A percentile compares a stretch with the other conserved stretches of the same genome.
phyloP scores from a whole-genome alignment of 64 coral and sea anemone genomes.

The Montipora efflorescens region DNA sequence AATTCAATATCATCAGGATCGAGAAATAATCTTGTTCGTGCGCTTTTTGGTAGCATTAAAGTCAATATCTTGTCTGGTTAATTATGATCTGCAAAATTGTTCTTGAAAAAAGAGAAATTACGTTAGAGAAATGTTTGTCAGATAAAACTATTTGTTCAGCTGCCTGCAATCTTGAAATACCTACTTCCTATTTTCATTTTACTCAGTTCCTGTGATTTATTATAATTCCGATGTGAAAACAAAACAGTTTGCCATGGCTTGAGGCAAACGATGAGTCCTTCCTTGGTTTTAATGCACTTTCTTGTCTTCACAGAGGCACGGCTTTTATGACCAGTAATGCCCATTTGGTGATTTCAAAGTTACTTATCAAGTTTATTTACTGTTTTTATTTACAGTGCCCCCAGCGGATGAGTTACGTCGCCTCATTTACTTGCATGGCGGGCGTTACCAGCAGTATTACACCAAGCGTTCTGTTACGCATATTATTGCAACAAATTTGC shows the following conservation, averaged over 20 bases:
- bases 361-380: neutral
- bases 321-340: too few relatives aligned
- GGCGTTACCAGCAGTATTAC: slow-evolving; percentile 87
- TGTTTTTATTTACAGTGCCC: slow-evolving; percentile 63
- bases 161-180: too few relatives aligned
- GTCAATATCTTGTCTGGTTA: too few relatives aligned
- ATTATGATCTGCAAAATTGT: too few relatives aligned
- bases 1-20: too few relatives aligned
- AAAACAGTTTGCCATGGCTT: neutral
- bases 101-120: too few relatives aligned
- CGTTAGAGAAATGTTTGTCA: too few relatives aligned
- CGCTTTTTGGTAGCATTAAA: too few relatives aligned
- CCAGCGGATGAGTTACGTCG: slow-evolving; percentile 90
- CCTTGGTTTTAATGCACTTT: neutral
- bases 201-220: neutral
- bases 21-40: too few relatives aligned
- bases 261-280: too few relatives aligned
- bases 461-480: slow-evolving; percentile 86
- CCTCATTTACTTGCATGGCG: slow-evolving; percentile 79
- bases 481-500: slow-evolving; percentile 96
- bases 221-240: neutral
- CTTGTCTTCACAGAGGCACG: too few relatives aligned
- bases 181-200: neutral
- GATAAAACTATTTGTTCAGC: too few relatives aligned
- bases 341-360: neutral